Percentiles rank a stretch among this genome's conserved stretches.
Conservation (phyloP, 2,797 vertebrate genomes). For the Pseudomugil gertrudae region DNA sequence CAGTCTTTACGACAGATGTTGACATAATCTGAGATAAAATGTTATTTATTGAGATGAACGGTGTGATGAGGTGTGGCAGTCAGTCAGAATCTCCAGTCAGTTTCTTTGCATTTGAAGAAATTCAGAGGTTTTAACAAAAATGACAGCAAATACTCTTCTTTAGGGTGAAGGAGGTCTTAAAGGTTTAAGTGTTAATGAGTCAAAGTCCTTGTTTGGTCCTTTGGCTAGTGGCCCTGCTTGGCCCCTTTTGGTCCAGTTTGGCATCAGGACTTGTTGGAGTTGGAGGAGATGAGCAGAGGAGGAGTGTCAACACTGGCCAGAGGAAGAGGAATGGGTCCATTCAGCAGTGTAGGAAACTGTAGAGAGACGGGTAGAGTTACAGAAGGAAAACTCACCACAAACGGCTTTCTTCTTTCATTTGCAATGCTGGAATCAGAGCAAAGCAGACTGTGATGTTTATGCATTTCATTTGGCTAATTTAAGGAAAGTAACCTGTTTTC, state of each 20-base stretch:
- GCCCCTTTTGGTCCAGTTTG: slow-evolving; percentile 16
- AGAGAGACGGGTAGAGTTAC: slow-evolving; percentile 37
- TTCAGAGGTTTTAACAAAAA: slow-evolving; percentile 25
- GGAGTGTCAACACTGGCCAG: slow-evolving; percentile 86
- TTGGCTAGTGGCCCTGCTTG: background rate
- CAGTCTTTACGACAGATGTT: too few species aligned
- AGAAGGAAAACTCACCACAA: background rate
- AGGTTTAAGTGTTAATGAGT: background rate
- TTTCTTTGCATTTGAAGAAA: slow-evolving; percentile 15
- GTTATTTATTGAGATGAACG: slow-evolving; percentile 34
- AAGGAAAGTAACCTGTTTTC: too few species aligned
- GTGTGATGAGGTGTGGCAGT: background rate
- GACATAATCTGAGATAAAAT: too few species aligned
- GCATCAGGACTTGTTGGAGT: slow-evolving; percentile 91
- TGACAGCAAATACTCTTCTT: slow-evolving; percentile 27
- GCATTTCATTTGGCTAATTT: too few species aligned
- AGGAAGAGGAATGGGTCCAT: slow-evolving; percentile 89
- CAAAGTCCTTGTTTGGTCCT: slow-evolving; percentile 9
- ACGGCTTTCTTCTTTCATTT: background rate
- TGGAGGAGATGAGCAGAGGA: slow-evolving; percentile 88
- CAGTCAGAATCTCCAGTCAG: slow-evolving; percentile 8
- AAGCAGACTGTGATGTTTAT: too few species aligned
- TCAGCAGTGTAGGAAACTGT: slow-evolving; percentile 93
- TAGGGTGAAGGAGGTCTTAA: slow-evolving; percentile 38
- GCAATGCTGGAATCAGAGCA: background rate